phyloP scores from a whole-genome alignment of 2,888 invertebrate genomes.

The Anthoptus insignis region DNA sequence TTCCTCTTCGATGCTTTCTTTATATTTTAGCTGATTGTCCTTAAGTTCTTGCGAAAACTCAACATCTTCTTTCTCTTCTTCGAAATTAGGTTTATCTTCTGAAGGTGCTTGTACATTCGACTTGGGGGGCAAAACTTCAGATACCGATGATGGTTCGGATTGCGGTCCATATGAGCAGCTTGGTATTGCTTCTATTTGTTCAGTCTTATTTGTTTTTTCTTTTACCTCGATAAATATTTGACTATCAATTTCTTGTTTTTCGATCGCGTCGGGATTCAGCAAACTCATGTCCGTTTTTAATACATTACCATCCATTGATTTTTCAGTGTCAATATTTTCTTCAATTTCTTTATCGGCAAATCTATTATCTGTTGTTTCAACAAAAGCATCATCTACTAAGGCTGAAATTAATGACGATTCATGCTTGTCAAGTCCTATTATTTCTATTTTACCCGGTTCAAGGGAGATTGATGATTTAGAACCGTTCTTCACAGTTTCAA shows the following conservation, averaged over 20 bases:
- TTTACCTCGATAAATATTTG: no score
- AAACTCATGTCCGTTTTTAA: no score
- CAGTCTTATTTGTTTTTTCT: not conserved
- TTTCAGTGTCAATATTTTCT: not conserved
- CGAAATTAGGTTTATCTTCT: not conserved
- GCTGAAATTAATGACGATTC: not conserved
- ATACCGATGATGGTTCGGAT: no score
- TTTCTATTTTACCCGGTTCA: not conserved
- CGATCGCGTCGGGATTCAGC: no score
- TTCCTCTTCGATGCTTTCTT: conserved; percentile 22
- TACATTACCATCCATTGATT: no score
- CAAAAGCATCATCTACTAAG: not conserved
- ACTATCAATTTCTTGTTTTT: conserved; percentile 31
- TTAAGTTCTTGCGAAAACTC: no score
- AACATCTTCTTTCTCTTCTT: conserved; percentile 23
- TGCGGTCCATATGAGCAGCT: not conserved
- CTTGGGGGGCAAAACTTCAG: no score
- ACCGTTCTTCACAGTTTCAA: not conserved
- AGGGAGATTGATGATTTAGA: not conserved
- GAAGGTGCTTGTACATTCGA: no score
- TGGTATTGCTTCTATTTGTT: not conserved
- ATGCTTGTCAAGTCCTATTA: not conserved
- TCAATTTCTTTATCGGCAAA: not conserved
- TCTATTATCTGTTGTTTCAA: conserved; percentile 23
- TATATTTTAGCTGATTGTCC: no score